These are phyloP conservation scores for Bellardia pandia DNA, from an alignment of 2,888 invertebrate genomes.

Conservation along the genomic window DNA sequence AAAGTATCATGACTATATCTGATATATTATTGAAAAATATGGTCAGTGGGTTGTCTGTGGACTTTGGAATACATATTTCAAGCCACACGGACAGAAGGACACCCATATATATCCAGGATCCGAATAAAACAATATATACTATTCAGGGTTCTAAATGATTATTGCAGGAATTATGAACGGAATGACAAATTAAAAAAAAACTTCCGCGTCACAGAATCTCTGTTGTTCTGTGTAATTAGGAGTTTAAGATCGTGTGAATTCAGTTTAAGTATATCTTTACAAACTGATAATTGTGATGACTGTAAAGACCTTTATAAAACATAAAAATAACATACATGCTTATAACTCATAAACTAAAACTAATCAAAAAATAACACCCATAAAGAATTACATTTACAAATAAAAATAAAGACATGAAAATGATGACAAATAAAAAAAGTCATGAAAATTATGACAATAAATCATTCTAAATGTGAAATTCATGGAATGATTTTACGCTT, in stretches of 20 bases:
- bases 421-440: conserved; percentile 1
- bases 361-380: conserved; percentile 42
- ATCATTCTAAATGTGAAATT: conserved; percentile 50
- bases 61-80: too few species aligned
- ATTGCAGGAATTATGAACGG: too few species aligned
- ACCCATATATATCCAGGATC: too few species aligned
- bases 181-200: too few species aligned
- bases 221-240: neutral
- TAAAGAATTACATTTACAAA: conserved; percentile 28
- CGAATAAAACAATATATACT: too few species aligned
- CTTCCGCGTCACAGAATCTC: too few species aligned
- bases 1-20: too few species aligned
- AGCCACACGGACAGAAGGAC: too few species aligned
- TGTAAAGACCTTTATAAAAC: neutral
- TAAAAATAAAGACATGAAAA: conserved; percentile 7
- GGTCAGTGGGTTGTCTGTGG: too few species aligned
- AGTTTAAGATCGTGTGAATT: conserved; percentile 18
- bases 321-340: conserved; percentile 25
- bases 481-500: conserved; percentile 32
- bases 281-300: too few species aligned
- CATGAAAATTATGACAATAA: conserved; percentile 33
- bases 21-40: too few species aligned
- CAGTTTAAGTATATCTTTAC: neutral
- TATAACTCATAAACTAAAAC: conserved; percentile 48
- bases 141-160: too few species aligned